phyloP scores from a whole-genome alignment of 2,113 vertebrate genomes.

The Indicator maculatus region DNA sequence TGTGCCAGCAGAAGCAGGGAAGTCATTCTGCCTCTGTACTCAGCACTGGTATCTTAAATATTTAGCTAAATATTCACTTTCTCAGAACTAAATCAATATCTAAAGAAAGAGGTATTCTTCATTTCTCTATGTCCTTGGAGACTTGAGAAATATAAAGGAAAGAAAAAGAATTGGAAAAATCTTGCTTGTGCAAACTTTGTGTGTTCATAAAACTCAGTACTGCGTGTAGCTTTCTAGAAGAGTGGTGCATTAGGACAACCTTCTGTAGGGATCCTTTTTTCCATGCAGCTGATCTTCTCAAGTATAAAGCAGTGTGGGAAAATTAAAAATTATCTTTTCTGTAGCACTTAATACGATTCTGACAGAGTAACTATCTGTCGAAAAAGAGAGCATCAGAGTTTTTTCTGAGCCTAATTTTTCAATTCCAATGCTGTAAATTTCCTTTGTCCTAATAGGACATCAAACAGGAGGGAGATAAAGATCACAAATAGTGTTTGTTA shows the following conservation, averaged over 20 bases:
- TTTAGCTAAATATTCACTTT: background rate
- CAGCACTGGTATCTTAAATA: background rate
- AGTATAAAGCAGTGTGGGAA: background rate
- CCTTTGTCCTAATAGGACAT: background rate
- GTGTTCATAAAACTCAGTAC: background rate
- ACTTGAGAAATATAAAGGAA: background rate
- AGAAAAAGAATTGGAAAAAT: background rate
- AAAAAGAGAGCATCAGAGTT: background rate
- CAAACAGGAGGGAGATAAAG: background rate
- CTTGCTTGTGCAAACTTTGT: background rate
- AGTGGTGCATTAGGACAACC: background rate
- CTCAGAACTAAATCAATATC: background rate
- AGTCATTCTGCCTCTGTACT: too few relatives aligned
- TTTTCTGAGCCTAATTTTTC: background rate
- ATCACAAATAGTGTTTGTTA: background rate
- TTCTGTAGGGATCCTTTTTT: background rate
- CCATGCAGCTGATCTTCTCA: background rate
- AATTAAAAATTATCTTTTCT: background rate
- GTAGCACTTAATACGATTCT: background rate
- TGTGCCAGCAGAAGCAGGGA: too few relatives aligned
- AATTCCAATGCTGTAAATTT: background rate
- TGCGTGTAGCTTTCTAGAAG: background rate
- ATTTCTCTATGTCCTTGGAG: background rate
- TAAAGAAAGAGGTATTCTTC: background rate
- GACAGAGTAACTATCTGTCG: background rate